Conservation (phyloP, 2,888 invertebrate genomes). For the Koerneria pararmatus region DNA sequence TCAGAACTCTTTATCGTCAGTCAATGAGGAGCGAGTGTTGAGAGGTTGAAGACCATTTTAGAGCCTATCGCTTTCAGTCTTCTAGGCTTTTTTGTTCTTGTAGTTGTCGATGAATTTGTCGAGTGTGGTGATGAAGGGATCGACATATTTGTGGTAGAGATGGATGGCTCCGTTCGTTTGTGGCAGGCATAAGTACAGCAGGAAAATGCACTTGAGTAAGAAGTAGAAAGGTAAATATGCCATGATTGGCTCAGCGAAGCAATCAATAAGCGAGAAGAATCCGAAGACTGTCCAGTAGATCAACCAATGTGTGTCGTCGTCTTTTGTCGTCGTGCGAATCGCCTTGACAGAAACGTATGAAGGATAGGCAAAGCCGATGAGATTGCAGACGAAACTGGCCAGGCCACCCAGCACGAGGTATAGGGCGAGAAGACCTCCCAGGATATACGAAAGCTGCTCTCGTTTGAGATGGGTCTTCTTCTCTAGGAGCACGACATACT, state of each 20-base stretch:
- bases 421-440: slow-evolving; percentile 66
- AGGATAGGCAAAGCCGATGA: slow-evolving; percentile 88
- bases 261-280: slow-evolving; percentile 85
- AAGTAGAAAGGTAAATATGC: slow-evolving; percentile 78
- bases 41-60: no score
- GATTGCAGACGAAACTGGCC: slow-evolving; percentile 87
- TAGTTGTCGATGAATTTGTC: no score
- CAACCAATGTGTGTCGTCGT: slow-evolving; percentile 73
- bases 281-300: slow-evolving; percentile 97
- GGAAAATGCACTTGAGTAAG: slow-evolving; percentile 62
- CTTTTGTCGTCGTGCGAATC: slow-evolving; percentile 63
- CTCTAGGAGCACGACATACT: slow-evolving; percentile 30
- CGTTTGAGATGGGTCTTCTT: slow-evolving; percentile 27
- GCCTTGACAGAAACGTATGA: slow-evolving; percentile 73
- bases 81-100: no score
- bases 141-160: no score
- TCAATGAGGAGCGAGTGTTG: no score
- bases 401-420: slow-evolving; percentile 92
- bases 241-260: slow-evolving; percentile 80
- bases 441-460: slow-evolving; percentile 23
- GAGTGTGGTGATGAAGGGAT: no score
- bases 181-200: slow-evolving; percentile 63
- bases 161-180: slow-evolving; percentile 61
- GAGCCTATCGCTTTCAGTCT: no score
- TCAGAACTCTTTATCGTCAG: no score